A percentile compares a stretch with the other conserved stretches of the same genome.
phyloP scores from a whole-genome alignment of 2,797 vertebrate genomes.

The Graptemys geographica region DNA sequence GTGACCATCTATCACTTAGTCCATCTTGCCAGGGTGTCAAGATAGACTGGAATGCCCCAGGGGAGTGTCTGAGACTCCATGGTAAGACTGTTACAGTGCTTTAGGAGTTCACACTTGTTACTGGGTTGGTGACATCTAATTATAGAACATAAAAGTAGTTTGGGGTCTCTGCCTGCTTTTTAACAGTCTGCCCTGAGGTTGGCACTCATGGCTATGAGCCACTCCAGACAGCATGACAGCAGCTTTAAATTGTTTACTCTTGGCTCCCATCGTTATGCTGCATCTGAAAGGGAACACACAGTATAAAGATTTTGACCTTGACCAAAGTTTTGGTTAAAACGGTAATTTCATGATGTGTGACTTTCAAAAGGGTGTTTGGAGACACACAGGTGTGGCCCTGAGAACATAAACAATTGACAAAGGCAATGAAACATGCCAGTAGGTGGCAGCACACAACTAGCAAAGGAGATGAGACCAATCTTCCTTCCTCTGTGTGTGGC shows the following conservation, averaged over 20 bases:
- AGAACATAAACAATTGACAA: not conserved
- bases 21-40: not conserved
- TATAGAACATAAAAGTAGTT: not conserved
- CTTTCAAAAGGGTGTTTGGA: not conserved
- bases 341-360: not conserved
- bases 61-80: not conserved
- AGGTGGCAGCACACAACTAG: not conserved
- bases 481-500: not conserved
- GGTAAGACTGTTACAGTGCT: not conserved
- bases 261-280: fast-evolving
- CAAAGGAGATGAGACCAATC: not conserved
- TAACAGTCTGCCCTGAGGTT: not conserved
- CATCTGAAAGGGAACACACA: not conserved
- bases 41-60: not conserved
- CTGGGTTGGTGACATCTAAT: not conserved
- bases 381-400: not conserved
- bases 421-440: not conserved
- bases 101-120: not conserved
- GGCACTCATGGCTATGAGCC: not conserved
- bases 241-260: not conserved
- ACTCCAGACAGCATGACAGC: not conserved
- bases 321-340: not conserved
- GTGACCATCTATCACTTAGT: not conserved
- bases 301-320: not conserved
- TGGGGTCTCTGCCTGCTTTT: not conserved